Evolutionary conservation across 2,888 invertebrate genomes (phyloP).

Genomic region (Hecatera dysodea): DNA sequence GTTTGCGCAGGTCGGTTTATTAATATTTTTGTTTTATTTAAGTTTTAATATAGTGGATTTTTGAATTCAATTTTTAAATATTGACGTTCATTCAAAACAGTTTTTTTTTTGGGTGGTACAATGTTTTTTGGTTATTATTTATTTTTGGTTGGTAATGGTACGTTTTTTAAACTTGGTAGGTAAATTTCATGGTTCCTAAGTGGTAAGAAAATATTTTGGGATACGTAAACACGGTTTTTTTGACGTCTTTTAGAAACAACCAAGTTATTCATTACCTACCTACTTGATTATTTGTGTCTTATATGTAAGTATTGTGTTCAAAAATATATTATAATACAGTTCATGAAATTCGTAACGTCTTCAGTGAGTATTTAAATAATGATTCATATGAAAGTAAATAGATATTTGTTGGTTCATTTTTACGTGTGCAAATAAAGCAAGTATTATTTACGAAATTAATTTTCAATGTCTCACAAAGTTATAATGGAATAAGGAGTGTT

Average conservation of each 20-base stretch:
- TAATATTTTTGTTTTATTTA: slow-evolving; percentile 19
- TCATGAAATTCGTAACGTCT: no score
- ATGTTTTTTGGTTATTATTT: not conserved
- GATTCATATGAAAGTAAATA: not conserved
- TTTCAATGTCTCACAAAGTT: slow-evolving; percentile 4
- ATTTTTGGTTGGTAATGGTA: slow-evolving; percentile 20
- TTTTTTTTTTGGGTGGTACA: not conserved
- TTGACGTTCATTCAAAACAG: not conserved
- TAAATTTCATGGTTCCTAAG: not conserved
- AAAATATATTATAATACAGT: no score
- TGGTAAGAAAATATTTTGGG: not conserved
- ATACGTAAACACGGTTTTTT: not conserved
- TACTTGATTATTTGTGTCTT: no score
- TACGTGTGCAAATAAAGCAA: not conserved
- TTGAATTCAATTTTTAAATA: not conserved
- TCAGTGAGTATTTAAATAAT: not conserved
- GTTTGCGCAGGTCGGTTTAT: slow-evolving; percentile 74
- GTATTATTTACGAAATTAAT: not conserved
- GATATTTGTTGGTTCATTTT: not conserved
- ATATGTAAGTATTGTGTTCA: no score
- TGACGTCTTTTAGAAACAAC: not conserved
- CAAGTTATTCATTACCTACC: no score
- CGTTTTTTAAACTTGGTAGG: not conserved
- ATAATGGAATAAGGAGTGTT: not conserved
- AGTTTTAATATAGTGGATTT: slow-evolving; percentile 3